Conservation (phyloP, 1,140 invertebrate species). For the Whitmania pigra region DNA sequence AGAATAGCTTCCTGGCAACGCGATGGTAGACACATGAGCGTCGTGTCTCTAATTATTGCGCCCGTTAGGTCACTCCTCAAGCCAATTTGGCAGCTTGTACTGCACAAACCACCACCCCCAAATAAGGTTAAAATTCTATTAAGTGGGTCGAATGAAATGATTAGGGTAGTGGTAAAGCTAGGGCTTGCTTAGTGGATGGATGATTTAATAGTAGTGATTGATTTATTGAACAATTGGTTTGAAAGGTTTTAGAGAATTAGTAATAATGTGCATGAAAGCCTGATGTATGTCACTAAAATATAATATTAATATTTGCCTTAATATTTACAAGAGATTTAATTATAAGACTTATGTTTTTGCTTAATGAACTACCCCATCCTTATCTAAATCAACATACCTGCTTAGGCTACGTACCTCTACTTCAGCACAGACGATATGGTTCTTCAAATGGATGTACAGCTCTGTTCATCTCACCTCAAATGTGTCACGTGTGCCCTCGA, state of each 20-base stretch:
- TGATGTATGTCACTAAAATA: no score
- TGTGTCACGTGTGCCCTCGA: slow-evolving; percentile 4
- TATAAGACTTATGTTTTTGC: no score
- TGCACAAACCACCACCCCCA: slow-evolving; percentile 8
- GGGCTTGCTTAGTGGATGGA: background rate
- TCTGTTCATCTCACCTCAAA: slow-evolving; percentile 6
- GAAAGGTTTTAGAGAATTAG: no score
- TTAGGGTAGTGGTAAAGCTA: no score
- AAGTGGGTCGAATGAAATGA: no score
- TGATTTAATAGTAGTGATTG: background rate
- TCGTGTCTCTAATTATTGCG: background rate
- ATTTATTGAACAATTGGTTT: background rate
- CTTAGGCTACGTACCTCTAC: slow-evolving; percentile 17
- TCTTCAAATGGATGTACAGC: slow-evolving; percentile 2
- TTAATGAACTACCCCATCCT: background rate
- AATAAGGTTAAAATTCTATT: background rate
- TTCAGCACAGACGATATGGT: slow-evolving; percentile 18
- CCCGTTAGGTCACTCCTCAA: slow-evolving; percentile 11
- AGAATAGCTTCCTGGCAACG: slow-evolving; percentile 14
- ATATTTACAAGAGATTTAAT: background rate
- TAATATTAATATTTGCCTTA: no score
- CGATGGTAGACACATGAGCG: background rate
- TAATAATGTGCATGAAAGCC: no score
- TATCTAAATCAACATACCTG: no score
- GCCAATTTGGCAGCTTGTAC: slow-evolving; percentile 20